Evolutionary conservation across 1,140 invertebrate genomes (phyloP).

Genomic region (Scaptomyza pallida): DNA sequence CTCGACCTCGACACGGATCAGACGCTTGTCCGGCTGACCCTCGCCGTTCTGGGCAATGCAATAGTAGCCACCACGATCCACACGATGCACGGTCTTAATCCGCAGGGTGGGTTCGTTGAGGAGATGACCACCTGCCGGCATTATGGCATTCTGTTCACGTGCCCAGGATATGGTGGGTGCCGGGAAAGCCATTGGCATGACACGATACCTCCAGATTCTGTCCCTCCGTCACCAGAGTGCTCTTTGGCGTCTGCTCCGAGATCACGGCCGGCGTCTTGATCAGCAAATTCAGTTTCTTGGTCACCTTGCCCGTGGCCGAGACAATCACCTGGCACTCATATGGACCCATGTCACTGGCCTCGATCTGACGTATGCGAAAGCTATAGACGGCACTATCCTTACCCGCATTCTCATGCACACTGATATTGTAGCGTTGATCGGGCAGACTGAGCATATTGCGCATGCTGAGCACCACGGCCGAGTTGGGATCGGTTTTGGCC

Average conservation of each 20-base stretch:
- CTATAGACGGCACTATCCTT: conserved; percentile 87
- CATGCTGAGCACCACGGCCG: conserved; percentile 86
- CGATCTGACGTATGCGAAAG: conserved; percentile 89
- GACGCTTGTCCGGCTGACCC: conserved; percentile 89
- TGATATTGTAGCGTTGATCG: conserved; percentile 90
- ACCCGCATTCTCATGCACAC: conserved; percentile 86
- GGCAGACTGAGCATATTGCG: conserved; percentile 89
- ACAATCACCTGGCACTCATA: conserved; percentile 92
- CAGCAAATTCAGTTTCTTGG: conserved; percentile 89
- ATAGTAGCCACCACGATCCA: conserved; percentile 93
- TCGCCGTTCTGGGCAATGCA: conserved; percentile 95
- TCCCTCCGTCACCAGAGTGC: conserved; percentile 89
- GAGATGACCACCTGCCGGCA: conserved; percentile 91
- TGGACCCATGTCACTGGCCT: conserved; percentile 91
- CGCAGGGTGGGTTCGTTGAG: conserved; percentile 90
- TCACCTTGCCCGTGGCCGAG: conserved; percentile 88
- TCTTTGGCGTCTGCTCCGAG: conserved; percentile 89
- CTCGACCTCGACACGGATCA: conserved; percentile 92
- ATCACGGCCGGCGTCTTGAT: conserved; percentile 92
- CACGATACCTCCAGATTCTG: conserved; percentile 89
- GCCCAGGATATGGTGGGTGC: conserved; percentile 91
- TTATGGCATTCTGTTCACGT: conserved; percentile 91
- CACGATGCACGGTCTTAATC: conserved; percentile 88
- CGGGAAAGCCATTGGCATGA: conserved; percentile 90
- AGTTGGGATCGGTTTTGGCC: conserved; percentile 85